These are phyloP conservation scores for Rafetus swinhoei DNA, from an alignment of 2,113 vertebrate species.

Conservation along the genomic window DNA sequence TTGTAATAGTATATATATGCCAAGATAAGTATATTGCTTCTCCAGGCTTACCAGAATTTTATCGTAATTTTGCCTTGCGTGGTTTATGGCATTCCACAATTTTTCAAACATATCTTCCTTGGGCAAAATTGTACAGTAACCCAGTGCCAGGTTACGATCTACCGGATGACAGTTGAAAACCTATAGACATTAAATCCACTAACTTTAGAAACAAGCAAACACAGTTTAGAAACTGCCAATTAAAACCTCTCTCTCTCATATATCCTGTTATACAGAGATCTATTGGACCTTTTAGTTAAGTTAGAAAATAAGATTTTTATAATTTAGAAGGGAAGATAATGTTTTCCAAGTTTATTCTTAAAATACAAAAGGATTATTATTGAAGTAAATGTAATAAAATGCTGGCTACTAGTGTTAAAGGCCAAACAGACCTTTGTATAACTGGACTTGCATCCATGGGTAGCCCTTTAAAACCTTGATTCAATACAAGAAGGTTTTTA, in stretches of 20 bases:
- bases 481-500: not conserved
- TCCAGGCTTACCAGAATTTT: conserved; percentile 87
- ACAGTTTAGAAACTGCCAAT: not conserved
- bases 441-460: not conserved
- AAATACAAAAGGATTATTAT: not conserved
- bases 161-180: conserved; percentile 93
- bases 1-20: not conserved
- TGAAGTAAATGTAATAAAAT: not conserved
- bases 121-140: conserved; percentile 89
- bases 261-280: not conserved
- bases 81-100: conserved; percentile 93
- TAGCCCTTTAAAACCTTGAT: not conserved
- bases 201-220: not conserved
- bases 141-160: conserved; percentile 89
- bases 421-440: not conserved
- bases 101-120: conserved; percentile 85
- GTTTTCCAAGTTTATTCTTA: not conserved
- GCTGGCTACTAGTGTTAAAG: not conserved
- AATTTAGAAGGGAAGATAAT: not conserved
- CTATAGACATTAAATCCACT: conserved; percentile 67
- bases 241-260: not conserved
- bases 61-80: conserved; percentile 93
- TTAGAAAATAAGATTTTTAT: rapidly evolving
- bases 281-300: not conserved
- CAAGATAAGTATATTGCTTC: not conserved